Evolutionary conservation across 2,797 vertebrate species (phyloP), one percentile per base, ranked within the genome.

Genomic region (Cyprinodon diabolis): DNA sequence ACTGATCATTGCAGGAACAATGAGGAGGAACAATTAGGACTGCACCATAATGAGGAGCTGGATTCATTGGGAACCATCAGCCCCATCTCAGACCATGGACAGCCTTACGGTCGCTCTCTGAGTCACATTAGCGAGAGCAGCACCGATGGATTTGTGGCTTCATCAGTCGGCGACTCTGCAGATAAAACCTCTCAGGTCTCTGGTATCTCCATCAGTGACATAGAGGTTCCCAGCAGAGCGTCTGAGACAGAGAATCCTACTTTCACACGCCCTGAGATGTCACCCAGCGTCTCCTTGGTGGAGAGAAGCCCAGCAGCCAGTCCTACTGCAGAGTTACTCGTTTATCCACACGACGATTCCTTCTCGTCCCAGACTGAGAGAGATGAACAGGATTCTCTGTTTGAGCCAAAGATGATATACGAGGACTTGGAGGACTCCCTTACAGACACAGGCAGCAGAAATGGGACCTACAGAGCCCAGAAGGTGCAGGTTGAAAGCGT

Each of bases 91-190:
- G 54, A 12, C 10, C 15, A 6, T 1, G 62, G 40, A 6, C 62
- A n/a, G 40, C 9, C 62, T n/a, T 65, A 65, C 6, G 6, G 7
- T 9, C 95, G 96, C 77, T 97, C 96, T 81, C 94, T 99, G 72
- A 99, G 98, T 90, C 97, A 98, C 88, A 99, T 99, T 75, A 99
- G 98, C 0, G 98, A 99, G 82, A 93, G 90, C 86, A 98, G 97
- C 0, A 90, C 94, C 62, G 98, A 98, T 0, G 95, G 92, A n/a
- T 76, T 88, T 0, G 52, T 75, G 0, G 92, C 93, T 56, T 89
- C 82, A 72, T 66, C 84, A 8, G 54, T 68, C 0, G 66, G 69
- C 1, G 83, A 93, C 49, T 78, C 81, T 2, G 72, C 58, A 19
- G 92, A 93, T 13, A 84, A 66, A 23, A 72, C 74, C 48, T 89